Evolutionary conservation across 1,140 invertebrate species (phyloP).

Genomic region (Drosophila pseudoananassae): DNA sequence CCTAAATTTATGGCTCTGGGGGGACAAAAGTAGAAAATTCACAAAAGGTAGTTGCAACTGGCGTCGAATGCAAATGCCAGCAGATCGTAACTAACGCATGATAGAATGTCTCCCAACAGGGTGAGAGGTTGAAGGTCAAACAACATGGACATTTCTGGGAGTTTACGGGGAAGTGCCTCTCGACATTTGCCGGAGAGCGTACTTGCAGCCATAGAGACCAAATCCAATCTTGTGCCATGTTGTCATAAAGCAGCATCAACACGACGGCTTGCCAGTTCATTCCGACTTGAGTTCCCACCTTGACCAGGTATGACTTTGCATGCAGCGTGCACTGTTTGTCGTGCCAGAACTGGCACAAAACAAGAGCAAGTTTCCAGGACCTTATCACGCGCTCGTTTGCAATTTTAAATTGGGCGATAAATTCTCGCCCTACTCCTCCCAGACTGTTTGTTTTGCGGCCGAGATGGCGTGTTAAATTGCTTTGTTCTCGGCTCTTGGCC

Average conservation of each 20-base stretch:
- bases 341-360: slow-evolving; percentile 27
- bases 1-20: slow-evolving; percentile 58
- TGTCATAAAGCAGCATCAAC: slow-evolving; percentile 51
- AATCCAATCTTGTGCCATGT: slow-evolving; percentile 23
- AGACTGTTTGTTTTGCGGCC: slow-evolving; percentile 17
- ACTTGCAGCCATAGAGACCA: slow-evolving; percentile 28
- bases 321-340: slow-evolving; percentile 30
- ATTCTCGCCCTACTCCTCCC: slow-evolving; percentile 50
- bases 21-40: not conserved
- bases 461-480: slow-evolving; percentile 60
- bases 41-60: slow-evolving; percentile 34
- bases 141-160: slow-evolving; percentile 63
- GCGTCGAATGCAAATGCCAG: slow-evolving; percentile 63
- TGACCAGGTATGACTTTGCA: slow-evolving; percentile 50
- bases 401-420: slow-evolving; percentile 83
- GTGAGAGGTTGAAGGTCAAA: not conserved
- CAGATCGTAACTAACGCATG: slow-evolving; percentile 17
- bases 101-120: not conserved
- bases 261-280: slow-evolving; percentile 17
- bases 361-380: slow-evolving; percentile 34
- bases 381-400: slow-evolving; percentile 82
- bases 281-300: slow-evolving; percentile 35
- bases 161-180: slow-evolving; percentile 75
- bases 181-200: slow-evolving; percentile 62
- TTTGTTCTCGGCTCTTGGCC: slow-evolving; percentile 58